These are phyloP conservation scores for Pseudomyrmex pallidus DNA, from an alignment of 1,140 invertebrate genomes.

Conservation along the genomic window DNA sequence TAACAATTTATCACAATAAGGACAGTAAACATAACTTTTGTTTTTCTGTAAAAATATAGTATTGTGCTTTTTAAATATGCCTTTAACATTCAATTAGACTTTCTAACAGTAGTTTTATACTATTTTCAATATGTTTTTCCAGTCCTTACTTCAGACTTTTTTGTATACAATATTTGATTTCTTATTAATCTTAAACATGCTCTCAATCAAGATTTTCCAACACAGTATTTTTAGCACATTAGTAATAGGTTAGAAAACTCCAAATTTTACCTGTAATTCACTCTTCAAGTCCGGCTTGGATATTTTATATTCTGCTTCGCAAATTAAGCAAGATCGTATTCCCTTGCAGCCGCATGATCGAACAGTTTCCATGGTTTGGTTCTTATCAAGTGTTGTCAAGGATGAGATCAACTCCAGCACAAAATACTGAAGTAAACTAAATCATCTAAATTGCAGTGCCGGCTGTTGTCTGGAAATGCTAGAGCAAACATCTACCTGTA, in stretches of 20 bases:
- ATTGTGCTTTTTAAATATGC: too few species aligned
- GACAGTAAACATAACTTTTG: slow-evolving; percentile 90
- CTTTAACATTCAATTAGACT: too few species aligned
- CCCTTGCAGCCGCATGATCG: slow-evolving; percentile 96
- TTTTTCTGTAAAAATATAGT: slow-evolving; percentile 83
- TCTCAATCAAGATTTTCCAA: slow-evolving; percentile 5
- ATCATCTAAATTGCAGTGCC: too few species aligned
- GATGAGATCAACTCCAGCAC: neutral
- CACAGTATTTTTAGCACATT: slow-evolving; percentile 13
- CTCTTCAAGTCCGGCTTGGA: slow-evolving; percentile 82
- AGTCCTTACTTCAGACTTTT: too few species aligned
- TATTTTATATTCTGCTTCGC: slow-evolving; percentile 90
- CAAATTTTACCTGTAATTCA: slow-evolving; percentile 76
- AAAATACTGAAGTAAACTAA: neutral
- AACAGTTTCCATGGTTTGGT: slow-evolving; percentile 87
- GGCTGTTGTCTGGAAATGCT: too few species aligned
- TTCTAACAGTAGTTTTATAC: too few species aligned
- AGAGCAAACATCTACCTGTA: too few species aligned
- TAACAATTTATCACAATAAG: slow-evolving; percentile 90
- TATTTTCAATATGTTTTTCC: too few species aligned
- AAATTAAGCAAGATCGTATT: slow-evolving; percentile 93
- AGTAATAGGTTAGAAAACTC: neutral
- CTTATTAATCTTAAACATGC: neutral
- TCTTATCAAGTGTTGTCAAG: too few species aligned
- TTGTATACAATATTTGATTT: neutral